Percentiles rank a stretch among this genome's conserved stretches.
These are phyloP conservation scores for Hirundo rustica DNA, from an alignment of 2,797 vertebrate genomes.

Conservation along the genomic window DNA sequence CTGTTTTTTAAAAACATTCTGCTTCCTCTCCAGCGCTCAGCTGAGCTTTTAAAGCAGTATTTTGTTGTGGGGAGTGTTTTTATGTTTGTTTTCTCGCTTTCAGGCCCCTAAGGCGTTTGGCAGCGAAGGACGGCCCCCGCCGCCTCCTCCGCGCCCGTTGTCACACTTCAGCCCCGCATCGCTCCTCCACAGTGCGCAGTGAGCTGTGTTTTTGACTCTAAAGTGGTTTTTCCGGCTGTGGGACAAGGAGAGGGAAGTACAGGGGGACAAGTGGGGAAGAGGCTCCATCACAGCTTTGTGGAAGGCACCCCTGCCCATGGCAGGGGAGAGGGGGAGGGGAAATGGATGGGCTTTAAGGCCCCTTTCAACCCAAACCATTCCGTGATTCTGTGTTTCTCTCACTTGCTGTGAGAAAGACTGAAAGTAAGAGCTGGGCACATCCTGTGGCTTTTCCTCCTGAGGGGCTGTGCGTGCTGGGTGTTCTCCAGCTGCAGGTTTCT, in stretches of 20 bases:
- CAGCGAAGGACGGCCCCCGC: neutral
- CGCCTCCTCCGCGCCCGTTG: neutral
- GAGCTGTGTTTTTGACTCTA: neutral
- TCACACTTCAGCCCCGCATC: neutral
- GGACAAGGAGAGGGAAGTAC: neutral
- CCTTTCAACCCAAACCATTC: neutral
- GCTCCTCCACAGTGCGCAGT: neutral
- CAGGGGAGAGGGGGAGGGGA: too few species aligned
- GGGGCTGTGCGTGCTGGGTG: neutral
- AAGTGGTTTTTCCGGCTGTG: neutral
- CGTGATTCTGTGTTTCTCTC: neutral
- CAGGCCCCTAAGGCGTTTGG: neutral
- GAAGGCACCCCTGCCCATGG: neutral
- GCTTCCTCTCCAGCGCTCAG: neutral
- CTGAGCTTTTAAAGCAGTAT: neutral
- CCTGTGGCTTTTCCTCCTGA: neutral
- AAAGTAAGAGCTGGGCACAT: neutral
- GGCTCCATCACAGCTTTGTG: neutral
- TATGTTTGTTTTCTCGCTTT: neutral
- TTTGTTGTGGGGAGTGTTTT: neutral
- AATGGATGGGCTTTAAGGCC: neutral
- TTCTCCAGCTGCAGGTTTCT: neutral
- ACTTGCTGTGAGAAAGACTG: neutral
- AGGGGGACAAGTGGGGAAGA: neutral
- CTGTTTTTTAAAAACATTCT: neutral